Evolutionary conservation across 1,140 invertebrate species (phyloP).

Genomic region (Neuroterus valhalla): DNA sequence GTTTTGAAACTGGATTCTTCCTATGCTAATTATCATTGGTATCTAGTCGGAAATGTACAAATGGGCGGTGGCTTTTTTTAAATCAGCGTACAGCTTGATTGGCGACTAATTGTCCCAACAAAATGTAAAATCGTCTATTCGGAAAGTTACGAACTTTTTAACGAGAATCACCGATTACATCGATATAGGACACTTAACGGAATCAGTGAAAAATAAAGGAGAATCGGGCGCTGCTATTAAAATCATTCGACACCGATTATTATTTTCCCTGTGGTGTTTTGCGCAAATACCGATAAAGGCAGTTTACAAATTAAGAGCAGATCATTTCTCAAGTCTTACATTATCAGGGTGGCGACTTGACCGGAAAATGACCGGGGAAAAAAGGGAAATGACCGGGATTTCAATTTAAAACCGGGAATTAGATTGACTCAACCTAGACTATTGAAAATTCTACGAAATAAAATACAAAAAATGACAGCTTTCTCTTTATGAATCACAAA

Average conservation of each 20-base stretch:
- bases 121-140: slow-evolving; percentile 12
- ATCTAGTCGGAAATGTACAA: not conserved
- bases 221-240: slow-evolving; percentile 17
- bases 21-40: not conserved
- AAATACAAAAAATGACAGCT: too few relatives aligned
- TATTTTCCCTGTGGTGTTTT: slow-evolving; percentile 1
- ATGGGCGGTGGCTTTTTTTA: not conserved
- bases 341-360: too few relatives aligned
- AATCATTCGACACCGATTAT: not conserved
- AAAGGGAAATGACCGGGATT: too few relatives aligned
- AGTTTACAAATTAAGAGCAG: not conserved
- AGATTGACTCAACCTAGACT: too few relatives aligned
- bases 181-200: slow-evolving; percentile 51
- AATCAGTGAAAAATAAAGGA: slow-evolving; percentile 35
- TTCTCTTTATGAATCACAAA: too few relatives aligned
- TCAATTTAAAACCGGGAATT: too few relatives aligned
- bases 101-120: not conserved
- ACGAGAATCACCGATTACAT: slow-evolving; percentile 35
- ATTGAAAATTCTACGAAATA: too few relatives aligned
- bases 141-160: slow-evolving; percentile 30
- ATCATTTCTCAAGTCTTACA: too few relatives aligned
- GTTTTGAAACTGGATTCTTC: slow-evolving; percentile 4
- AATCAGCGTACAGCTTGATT: not conserved
- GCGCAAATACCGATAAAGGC: not conserved
- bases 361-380: too few relatives aligned